These are phyloP conservation scores for Catharus bicknelli DNA, from an alignment of 2,113 vertebrate genomes.

Conservation along the genomic window DNA sequence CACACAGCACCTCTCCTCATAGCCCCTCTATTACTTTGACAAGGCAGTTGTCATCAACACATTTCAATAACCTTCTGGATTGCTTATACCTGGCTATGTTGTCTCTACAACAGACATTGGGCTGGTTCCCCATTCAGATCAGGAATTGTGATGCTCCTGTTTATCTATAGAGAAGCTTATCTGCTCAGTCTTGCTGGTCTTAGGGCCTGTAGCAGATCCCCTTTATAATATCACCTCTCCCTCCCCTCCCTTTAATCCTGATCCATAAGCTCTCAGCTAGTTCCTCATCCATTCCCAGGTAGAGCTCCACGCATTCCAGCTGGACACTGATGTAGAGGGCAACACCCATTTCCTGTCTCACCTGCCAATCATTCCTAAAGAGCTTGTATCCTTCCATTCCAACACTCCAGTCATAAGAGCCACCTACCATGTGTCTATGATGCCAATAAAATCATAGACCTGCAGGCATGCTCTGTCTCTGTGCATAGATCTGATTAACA, in stretches of 20 bases:
- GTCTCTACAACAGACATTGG: not conserved
- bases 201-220: not conserved
- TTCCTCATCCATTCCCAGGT: not conserved
- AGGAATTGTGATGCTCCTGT: fast-evolving
- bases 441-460: not conserved
- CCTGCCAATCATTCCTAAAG: not conserved
- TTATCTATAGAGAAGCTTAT: not conserved
- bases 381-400: not conserved
- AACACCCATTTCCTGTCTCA: not conserved
- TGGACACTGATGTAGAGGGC: not conserved
- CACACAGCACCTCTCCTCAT: not conserved
- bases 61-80: not conserved
- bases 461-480: not conserved
- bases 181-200: not conserved
- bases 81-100: not conserved
- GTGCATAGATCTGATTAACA: not conserved
- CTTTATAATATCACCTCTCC: not conserved
- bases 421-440: not conserved
- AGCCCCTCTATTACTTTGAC: not conserved
- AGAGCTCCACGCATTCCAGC: not conserved
- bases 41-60: not conserved
- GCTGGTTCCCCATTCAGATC: too few relatives aligned
- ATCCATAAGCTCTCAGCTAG: not conserved
- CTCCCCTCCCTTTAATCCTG: not conserved
- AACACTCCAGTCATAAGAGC: not conserved